Conservation (phyloP, 2,888 invertebrate species). For the Lepas anatifera region DNA sequence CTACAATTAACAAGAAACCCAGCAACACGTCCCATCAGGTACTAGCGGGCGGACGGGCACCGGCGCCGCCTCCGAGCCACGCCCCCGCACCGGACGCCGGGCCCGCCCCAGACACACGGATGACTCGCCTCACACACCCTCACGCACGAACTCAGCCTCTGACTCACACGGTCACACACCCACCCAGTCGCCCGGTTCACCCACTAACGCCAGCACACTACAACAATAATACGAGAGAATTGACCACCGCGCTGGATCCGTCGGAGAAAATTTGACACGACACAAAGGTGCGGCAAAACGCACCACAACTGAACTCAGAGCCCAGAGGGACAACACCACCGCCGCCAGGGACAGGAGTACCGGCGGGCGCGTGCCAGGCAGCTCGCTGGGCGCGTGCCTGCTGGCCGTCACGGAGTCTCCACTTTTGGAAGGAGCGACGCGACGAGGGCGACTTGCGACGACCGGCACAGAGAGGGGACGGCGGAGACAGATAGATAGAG, state of each 20-base stretch:
- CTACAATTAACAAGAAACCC: slow-evolving; percentile 12
- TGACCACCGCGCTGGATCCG: too few species aligned
- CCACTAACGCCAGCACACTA: too few species aligned
- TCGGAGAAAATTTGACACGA: neutral
- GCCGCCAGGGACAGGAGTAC: neutral
- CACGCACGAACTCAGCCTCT: too few species aligned
- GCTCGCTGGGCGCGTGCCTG: neutral
- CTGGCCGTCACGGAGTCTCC: neutral
- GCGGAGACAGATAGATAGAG: neutral
- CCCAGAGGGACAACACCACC: too few species aligned
- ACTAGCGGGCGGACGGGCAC: neutral
- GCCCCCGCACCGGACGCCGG: neutral
- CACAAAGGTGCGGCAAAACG: too few species aligned
- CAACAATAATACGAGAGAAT: neutral
- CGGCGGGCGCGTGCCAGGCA: neutral
- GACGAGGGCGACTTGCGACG: neutral
- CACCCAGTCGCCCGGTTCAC: too few species aligned
- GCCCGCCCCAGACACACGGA: neutral
- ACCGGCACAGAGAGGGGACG: neutral
- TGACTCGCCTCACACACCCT: too few species aligned
- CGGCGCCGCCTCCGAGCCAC: neutral
- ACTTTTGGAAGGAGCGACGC: too few species aligned
- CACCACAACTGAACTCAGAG: too few species aligned
- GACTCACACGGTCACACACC: too few species aligned
- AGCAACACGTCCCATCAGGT: slow-evolving; percentile 10